Evolutionary conservation across 35 echinoderm and acorn worm species (phyloP).

Genomic region (Ophiothrix spiculata): DNA sequence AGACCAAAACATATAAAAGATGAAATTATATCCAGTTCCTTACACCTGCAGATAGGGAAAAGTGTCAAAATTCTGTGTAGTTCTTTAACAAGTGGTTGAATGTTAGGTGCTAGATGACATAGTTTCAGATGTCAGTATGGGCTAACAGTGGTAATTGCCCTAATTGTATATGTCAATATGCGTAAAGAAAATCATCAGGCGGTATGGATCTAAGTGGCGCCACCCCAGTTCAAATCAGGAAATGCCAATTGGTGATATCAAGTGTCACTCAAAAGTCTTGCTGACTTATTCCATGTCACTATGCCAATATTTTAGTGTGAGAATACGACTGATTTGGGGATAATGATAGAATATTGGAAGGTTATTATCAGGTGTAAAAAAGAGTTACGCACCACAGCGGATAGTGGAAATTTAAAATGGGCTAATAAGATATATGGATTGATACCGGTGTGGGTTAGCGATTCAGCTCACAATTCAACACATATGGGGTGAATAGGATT

Average conservation of each 20-base stretch:
- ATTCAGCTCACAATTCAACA: not conserved
- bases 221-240: not conserved
- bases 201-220: not conserved
- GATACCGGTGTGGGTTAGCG: not conserved
- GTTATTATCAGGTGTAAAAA: too few species aligned
- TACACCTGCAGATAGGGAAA: not conserved
- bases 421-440: not conserved
- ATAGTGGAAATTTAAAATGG: not conserved
- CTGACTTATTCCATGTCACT: slow-evolving; percentile 1
- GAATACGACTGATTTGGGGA: too few species aligned
- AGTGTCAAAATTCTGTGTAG: not conserved
- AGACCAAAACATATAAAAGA: not conserved
- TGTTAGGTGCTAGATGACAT: not conserved
- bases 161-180: slow-evolving; percentile 10
- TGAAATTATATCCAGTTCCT: not conserved
- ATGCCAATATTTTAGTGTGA: slow-evolving; percentile 2
- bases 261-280: slow-evolving; percentile 7
- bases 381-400: not conserved
- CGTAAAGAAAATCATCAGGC: not conserved
- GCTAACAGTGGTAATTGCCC: not conserved
- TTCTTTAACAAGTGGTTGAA: not conserved
- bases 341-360: too few species aligned
- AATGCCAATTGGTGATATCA: slow-evolving; percentile 7
- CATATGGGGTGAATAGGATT: not conserved
- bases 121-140: not conserved